A percentile compares a stretch with the other conserved stretches of the same genome.
phyloP scores from a whole-genome alignment of 2,888 invertebrate species.

The Troides oblongomaculatus region DNA sequence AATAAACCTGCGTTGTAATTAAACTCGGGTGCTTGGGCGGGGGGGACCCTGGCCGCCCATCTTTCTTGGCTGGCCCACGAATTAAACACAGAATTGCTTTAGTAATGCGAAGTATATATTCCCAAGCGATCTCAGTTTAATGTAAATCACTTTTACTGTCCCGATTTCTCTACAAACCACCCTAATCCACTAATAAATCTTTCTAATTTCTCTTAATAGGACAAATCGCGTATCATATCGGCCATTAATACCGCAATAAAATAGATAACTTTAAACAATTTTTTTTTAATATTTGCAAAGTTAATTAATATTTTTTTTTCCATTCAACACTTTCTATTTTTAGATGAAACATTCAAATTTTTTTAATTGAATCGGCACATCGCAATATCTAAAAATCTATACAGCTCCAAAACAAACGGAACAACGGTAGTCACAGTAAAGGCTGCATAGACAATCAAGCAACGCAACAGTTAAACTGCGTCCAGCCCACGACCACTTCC shows the following conservation, averaged over 20 bases:
- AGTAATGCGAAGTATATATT: slow-evolving; percentile 78
- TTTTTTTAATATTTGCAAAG: not conserved
- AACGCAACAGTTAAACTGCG: slow-evolving; percentile 75
- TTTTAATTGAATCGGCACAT: no score
- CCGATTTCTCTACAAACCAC: slow-evolving; percentile 66
- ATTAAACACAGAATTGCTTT: slow-evolving; percentile 78
- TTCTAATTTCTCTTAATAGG: slow-evolving; percentile 48
- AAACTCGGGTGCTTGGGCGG: slow-evolving; percentile 64
- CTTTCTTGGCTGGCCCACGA: slow-evolving; percentile 77
- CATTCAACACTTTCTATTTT: not conserved
- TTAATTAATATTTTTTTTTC: not conserved
- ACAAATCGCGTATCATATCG: slow-evolving; percentile 43
- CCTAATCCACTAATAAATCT: slow-evolving; percentile 57
- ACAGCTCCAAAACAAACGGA: slow-evolving; percentile 5
- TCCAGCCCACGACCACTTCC: slow-evolving; percentile 72
- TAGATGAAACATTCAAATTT: no score
- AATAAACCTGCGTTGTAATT: slow-evolving; percentile 78
- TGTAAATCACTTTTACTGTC: slow-evolving; percentile 77
- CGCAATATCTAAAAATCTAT: not conserved
- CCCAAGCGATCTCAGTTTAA: slow-evolving; percentile 68
- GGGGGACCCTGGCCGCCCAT: slow-evolving; percentile 63
- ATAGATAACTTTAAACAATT: slow-evolving; percentile 18
- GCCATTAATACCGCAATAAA: slow-evolving; percentile 27
- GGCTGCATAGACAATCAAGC: slow-evolving; percentile 57
- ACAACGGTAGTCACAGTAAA: slow-evolving; percentile 8